Conservation (phyloP, 1,140 invertebrate genomes). For the Meloidogyne hapla region DNA sequence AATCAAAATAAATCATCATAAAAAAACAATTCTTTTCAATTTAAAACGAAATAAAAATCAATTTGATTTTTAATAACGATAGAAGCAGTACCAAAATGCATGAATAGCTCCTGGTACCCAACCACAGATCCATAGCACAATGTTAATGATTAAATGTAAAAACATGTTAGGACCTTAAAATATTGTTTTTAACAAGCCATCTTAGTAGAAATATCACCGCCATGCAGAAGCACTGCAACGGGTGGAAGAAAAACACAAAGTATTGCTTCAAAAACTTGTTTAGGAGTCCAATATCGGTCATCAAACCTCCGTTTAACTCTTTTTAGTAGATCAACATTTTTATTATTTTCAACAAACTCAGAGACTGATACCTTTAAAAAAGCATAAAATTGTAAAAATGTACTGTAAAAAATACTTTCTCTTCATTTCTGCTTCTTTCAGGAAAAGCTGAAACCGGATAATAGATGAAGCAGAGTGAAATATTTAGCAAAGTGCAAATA, state of each 20-base stretch:
- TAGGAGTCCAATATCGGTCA: slow-evolving; percentile 1
- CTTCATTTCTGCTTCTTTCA: not conserved
- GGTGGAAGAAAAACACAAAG: slow-evolving; percentile 33
- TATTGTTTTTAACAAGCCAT: not conserved
- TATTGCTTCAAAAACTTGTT: slow-evolving; percentile 18
- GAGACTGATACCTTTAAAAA: not conserved
- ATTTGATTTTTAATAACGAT: slow-evolving; percentile 14
- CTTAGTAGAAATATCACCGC: not conserved
- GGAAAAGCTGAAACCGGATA: not conserved
- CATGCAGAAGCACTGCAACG: slow-evolving; percentile 22
- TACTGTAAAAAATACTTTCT: not conserved
- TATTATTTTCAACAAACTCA: not conserved
- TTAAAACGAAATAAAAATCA: not conserved
- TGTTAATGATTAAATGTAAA: slow-evolving; percentile 25
- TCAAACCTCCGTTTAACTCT: not conserved
- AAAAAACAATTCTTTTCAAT: no score
- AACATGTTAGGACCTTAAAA: slow-evolving; percentile 17
- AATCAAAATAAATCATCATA: no score
- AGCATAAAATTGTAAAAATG: not conserved
- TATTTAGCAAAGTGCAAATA: not conserved
- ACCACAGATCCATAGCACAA: slow-evolving; percentile 31
- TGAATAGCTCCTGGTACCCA: slow-evolving; percentile 29
- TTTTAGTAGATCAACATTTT: not conserved
- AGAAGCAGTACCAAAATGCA: slow-evolving; percentile 35
- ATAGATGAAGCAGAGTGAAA: not conserved